A percentile compares a stretch with the other conserved stretches of the same genome.
Evolutionary conservation across 2,113 vertebrate genomes (phyloP).

Genomic region (Paralichthys olivaceus): DNA sequence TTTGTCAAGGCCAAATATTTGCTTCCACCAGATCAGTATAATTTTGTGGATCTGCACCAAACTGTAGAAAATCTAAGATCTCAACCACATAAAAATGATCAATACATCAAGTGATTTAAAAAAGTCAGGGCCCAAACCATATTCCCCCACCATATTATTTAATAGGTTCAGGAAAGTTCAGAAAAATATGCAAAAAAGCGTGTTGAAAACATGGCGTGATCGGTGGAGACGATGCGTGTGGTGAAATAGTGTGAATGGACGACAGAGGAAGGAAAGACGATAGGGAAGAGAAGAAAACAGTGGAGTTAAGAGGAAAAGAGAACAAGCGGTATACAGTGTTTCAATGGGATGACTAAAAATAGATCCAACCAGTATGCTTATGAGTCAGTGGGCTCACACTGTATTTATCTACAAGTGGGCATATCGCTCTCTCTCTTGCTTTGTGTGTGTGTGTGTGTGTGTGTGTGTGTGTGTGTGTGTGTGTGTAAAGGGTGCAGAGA

Average conservation of each 20-base stretch:
- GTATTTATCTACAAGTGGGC: background rate
- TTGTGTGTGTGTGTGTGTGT: background rate
- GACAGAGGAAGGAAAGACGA: background rate
- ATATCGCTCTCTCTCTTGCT: background rate
- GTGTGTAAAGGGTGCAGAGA: conserved; percentile 16
- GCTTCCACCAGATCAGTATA: background rate
- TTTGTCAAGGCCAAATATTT: background rate
- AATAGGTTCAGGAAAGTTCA: no score
- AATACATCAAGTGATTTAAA: no score
- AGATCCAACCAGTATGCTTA: background rate
- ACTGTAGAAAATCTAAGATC: background rate
- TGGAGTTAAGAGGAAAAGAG: background rate
- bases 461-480: conserved; percentile 11
- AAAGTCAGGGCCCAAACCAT: no score
- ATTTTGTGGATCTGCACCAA: background rate
- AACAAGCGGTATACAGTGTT: background rate
- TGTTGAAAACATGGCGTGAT: no score
- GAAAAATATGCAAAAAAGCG: no score
- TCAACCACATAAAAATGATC: no score
- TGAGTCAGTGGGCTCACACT: background rate
- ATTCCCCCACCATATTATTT: no score
- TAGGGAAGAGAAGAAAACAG: no score
- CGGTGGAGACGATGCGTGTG: no score
- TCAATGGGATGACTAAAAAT: background rate
- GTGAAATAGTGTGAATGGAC: background rate